These are phyloP conservation scores for Zaprionus ornatus DNA, from an alignment of 1,140 invertebrate species.

Conservation along the genomic window DNA sequence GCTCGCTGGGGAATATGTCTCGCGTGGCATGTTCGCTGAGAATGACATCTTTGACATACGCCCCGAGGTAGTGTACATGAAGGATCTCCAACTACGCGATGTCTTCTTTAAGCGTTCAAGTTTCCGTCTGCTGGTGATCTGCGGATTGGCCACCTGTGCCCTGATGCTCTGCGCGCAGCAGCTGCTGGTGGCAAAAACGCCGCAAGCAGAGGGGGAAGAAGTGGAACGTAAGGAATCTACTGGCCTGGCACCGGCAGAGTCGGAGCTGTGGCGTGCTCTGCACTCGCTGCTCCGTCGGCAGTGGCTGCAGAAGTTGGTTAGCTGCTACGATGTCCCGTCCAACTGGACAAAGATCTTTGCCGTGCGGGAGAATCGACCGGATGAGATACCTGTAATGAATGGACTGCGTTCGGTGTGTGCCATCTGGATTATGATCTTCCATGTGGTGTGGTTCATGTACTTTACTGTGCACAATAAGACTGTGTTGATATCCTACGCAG, in stretches of 20 bases:
- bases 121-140: constrained; percentile 66
- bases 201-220: not conserved
- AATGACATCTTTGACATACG: constrained; percentile 76
- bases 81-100: constrained; percentile 74
- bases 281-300: constrained; percentile 48
- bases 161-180: constrained; percentile 70
- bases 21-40: constrained; percentile 61
- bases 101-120: constrained; percentile 69
- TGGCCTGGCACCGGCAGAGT: constrained; percentile 59
- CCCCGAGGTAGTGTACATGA: constrained; percentile 77
- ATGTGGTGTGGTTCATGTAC: constrained; percentile 83
- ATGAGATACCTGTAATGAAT: constrained; percentile 79
- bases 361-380: constrained; percentile 39
- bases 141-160: constrained; percentile 54
- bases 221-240: constrained; percentile 5
- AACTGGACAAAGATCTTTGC: constrained; percentile 75
- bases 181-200: constrained; percentile 40
- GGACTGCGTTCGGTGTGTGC: constrained; percentile 79
- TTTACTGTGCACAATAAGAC: constrained; percentile 81
- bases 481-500: constrained; percentile 76
- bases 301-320: constrained; percentile 52
- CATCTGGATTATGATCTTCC: constrained; percentile 81
- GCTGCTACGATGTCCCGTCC: constrained; percentile 74
- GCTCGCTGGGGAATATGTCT: constrained; percentile 64
- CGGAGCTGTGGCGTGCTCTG: constrained; percentile 62